phyloP scores from a whole-genome alignment of 2,797 vertebrate species.

The Dendrocincla fuliginosa region DNA sequence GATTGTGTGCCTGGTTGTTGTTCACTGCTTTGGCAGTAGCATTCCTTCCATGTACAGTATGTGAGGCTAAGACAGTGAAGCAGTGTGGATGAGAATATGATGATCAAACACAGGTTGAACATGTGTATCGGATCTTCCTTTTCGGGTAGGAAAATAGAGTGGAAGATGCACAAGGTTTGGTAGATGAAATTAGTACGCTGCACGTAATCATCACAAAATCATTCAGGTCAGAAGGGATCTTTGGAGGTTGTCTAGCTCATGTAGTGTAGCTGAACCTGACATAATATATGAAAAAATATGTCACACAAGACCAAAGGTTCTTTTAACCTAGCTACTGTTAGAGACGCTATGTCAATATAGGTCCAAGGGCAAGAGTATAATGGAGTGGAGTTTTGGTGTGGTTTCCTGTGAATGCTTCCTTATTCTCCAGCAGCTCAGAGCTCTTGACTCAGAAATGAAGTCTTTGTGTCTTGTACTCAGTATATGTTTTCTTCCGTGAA shows the following conservation, averaged over 20 bases:
- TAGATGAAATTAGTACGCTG: neutral
- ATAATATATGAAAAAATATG: neutral
- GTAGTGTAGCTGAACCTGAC: neutral
- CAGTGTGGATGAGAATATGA: neutral
- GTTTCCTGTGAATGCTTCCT: neutral
- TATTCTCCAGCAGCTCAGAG: neutral
- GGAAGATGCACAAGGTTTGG: neutral
- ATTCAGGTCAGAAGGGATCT: neutral
- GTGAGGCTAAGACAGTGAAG: neutral
- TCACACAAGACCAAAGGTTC: neutral
- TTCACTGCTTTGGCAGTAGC: neutral
- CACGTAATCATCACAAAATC: neutral
- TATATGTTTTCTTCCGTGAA: neutral
- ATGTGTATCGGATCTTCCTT: neutral
- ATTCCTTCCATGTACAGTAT: neutral
- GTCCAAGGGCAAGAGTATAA: neutral
- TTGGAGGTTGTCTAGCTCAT: neutral
- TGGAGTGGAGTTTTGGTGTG: neutral
- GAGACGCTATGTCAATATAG: neutral
- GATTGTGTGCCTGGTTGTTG: neutral
- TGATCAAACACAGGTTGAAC: neutral
- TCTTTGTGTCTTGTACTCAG: neutral
- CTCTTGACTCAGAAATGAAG: neutral
- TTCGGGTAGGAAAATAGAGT: neutral
- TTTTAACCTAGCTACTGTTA: neutral